phyloP scores from a whole-genome alignment of 2,888 invertebrate genomes.

The Aradus depressus region DNA sequence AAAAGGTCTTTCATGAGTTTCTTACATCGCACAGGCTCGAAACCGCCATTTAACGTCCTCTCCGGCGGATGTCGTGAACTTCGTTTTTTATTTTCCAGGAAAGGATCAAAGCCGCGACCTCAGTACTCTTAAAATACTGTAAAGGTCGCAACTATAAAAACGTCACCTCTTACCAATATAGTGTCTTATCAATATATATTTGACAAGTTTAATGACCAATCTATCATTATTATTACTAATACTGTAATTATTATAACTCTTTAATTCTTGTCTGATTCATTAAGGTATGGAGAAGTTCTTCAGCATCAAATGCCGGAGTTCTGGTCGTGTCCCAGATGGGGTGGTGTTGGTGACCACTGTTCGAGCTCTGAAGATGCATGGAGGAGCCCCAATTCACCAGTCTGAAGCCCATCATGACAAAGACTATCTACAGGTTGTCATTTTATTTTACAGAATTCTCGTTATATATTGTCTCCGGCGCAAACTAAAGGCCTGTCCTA shows the following conservation, averaged over 20 bases:
- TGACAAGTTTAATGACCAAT: too few relatives aligned
- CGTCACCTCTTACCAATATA: neutral
- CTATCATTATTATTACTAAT: neutral
- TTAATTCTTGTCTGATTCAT: neutral
- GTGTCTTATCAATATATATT: neutral
- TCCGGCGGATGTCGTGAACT: too few relatives aligned
- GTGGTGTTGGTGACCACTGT: constrained; percentile 88
- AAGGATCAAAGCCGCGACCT: too few relatives aligned
- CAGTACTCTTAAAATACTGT: neutral
- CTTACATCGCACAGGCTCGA: too few relatives aligned
- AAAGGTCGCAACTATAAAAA: neutral
- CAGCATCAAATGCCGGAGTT: constrained; percentile 88
- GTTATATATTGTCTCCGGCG: too few relatives aligned
- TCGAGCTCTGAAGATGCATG: constrained; percentile 96
- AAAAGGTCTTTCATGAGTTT: too few relatives aligned
- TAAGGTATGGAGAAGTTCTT: constrained; percentile 93
- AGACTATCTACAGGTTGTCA: constrained; percentile 58
- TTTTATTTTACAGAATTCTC: too few relatives aligned
- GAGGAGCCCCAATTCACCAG: constrained; percentile 84
- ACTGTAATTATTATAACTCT: too few relatives aligned
- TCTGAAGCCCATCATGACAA: constrained; percentile 73
- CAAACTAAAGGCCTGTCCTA: too few relatives aligned
- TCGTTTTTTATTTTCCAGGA: too few relatives aligned
- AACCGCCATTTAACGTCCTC: too few relatives aligned
- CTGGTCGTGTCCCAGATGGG: constrained; percentile 73